These are phyloP conservation scores for Nymphicus hollandicus DNA, from an alignment of 2,113 vertebrate species.

Conservation along the genomic window DNA sequence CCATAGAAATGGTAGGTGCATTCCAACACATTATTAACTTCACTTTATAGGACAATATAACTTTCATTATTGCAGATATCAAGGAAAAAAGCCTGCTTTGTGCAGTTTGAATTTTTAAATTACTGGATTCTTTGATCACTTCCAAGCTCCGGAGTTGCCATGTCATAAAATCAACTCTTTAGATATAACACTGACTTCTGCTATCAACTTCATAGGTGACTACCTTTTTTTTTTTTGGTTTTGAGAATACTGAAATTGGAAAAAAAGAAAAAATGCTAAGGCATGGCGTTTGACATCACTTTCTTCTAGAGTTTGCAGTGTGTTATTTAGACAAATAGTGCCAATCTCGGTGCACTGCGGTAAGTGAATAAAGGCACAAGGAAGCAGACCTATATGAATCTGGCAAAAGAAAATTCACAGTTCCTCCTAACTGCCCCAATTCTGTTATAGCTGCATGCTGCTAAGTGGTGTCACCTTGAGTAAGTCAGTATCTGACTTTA, in stretches of 20 bases:
- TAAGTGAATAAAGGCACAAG: not conserved
- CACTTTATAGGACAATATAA: not conserved
- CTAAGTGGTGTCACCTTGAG: not conserved
- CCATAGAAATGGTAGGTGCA: not conserved
- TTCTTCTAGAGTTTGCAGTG: not conserved
- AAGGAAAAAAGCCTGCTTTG: not conserved
- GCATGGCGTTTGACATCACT: not conserved
- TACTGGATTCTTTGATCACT: not conserved
- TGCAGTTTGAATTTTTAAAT: not conserved
- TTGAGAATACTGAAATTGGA: not conserved
- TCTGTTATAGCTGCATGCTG: not conserved
- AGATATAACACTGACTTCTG: not conserved
- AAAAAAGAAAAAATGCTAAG: not conserved
- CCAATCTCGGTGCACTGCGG: not conserved
- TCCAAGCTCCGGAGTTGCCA: not conserved
- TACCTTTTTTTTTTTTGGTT: not conserved
- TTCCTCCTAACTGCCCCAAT: not conserved
- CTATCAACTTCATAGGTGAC: not conserved
- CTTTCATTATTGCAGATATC: not conserved
- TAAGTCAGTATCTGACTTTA: not conserved
- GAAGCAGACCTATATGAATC: not conserved
- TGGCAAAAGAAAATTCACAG: not conserved
- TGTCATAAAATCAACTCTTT: not conserved
- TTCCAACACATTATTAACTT: not conserved
- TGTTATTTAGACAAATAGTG: not conserved